Base-by-base conservation (phyloP, 2,888 invertebrate genomes). In the Troilus luridus region DNA sequence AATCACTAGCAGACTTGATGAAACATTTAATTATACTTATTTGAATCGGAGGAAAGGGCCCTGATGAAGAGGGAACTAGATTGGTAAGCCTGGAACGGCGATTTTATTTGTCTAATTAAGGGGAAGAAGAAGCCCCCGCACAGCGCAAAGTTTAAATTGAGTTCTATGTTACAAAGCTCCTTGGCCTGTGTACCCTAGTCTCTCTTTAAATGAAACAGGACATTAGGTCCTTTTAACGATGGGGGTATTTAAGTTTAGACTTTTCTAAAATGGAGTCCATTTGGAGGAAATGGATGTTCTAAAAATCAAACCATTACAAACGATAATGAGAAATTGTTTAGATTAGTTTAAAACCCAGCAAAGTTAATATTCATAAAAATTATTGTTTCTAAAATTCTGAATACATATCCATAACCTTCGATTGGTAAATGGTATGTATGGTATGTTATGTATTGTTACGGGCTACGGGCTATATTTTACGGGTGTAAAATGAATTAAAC, bases 81-180 rank as follows among this genome's bases (percentile, higher is more conserved):
- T 67, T 12, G 14, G 24, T 5, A 24, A 0, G 67, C 24, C 67
- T 67, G 24, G 14, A 67, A 67, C 67, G 24, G 67, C n/a, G 67
- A 67, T 24, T 67, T 67, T 67, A 67, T 67, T 67, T 67, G 67
- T 67, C 67, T 67, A 67, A 67, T 67, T 67, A 67, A 67, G 24
- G 67, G 14, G 24, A 67, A 67, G 67, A 67, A 67, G 24, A 67
- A 67, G 24, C 24, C 24, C 67, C 14, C 67, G 67, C 67, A 24
- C 67, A 7, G 67, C 12, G 67, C 67, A 67, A 67, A 67, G 24
- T 67, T 67, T 67, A 67, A 67, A 67, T 67, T 67, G 67, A 67
- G 67, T 67, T 67, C 24, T 67, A 67, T 67, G 67, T 67, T 67
- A 67, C 67, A 67, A 67, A 67, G 67, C 67, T 67, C 67, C 14